These are phyloP conservation scores for Andrena praecox DNA, from an alignment of 2,888 invertebrate genomes.

Conservation along the genomic window DNA sequence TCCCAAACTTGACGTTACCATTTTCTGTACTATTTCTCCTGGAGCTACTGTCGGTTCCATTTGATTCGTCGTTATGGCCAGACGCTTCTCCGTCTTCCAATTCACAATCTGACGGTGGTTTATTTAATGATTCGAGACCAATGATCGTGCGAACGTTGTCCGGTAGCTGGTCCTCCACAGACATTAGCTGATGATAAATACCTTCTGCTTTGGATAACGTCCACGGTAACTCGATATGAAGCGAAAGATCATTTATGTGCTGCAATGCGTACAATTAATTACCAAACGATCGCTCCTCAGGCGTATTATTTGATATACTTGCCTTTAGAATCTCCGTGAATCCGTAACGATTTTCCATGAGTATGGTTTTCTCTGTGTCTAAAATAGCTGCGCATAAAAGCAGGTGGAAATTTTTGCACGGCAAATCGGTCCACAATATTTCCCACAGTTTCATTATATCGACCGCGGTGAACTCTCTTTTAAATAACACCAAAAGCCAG, in stretches of 20 bases:
- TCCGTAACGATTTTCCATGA: constrained; percentile 97
- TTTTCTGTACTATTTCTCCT: constrained; percentile 81
- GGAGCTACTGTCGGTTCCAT: constrained; percentile 83
- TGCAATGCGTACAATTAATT: constrained; percentile 81
- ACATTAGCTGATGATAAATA: constrained; percentile 94
- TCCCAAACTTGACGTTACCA: constrained; percentile 79
- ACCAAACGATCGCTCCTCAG: constrained; percentile 7
- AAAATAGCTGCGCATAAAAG: constrained; percentile 97
- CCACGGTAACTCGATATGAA: constrained; percentile 93
- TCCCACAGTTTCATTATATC: constrained; percentile 98
- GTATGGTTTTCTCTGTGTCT: constrained; percentile 93
- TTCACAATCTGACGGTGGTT: constrained; percentile 68
- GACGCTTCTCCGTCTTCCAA: constrained; percentile 65
- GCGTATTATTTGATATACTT: constrained; percentile 63
- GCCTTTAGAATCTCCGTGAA: constrained; percentile 98
- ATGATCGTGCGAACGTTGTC: constrained; percentile 90
- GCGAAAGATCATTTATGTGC: constrained; percentile 98
- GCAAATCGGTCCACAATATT: constrained; percentile 97
- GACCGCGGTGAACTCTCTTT: constrained; percentile 94
- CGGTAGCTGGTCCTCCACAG: constrained; percentile 89
- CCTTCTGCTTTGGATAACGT: constrained; percentile 95
- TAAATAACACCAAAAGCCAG: constrained; percentile 98
- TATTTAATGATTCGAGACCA: constrained; percentile 87
- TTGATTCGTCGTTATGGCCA: constrained; percentile 76
- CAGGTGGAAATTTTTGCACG: constrained; percentile 97